Percentiles rank a stretch among this genome's conserved stretches.
phyloP scores from a whole-genome alignment of 2,888 invertebrate genomes.

The Keiferia lycopersicella region DNA sequence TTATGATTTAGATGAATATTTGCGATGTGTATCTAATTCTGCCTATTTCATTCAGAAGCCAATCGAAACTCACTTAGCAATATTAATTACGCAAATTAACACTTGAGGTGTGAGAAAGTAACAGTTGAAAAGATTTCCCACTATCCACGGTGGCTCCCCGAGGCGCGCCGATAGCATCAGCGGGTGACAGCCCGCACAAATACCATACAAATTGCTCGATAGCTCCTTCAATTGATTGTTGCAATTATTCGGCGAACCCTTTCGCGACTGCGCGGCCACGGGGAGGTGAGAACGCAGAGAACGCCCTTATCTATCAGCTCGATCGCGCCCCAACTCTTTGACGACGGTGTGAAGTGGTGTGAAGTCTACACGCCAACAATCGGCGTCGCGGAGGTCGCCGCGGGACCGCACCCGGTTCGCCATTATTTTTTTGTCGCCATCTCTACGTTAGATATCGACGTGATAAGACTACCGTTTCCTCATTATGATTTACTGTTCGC shows the following conservation, averaged over 20 bases:
- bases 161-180: constrained; percentile 73
- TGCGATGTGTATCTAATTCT: not conserved
- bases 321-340: constrained; percentile 75
- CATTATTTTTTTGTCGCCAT: constrained; percentile 70
- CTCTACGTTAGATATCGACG: constrained; percentile 52
- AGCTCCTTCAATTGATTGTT: constrained; percentile 79
- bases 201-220: constrained; percentile 80
- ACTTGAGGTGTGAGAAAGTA: constrained; percentile 76
- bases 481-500: constrained; percentile 55
- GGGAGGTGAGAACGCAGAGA: constrained; percentile 79
- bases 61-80: constrained; percentile 4
- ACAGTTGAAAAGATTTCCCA: constrained; percentile 67
- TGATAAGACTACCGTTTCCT: constrained; percentile 55
- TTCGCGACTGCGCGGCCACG: constrained; percentile 69
- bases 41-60: not conserved
- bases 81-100: constrained; percentile 29
- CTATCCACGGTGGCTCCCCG: constrained; percentile 61
- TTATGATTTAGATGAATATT: no score
- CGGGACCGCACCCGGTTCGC: constrained; percentile 56
- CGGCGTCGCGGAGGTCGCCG: constrained; percentile 62
- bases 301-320: constrained; percentile 71
- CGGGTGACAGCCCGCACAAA: constrained; percentile 80
- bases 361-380: constrained; percentile 46
- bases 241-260: constrained; percentile 80
- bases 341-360: constrained; percentile 75